Conservation (phyloP, 2,888 invertebrate genomes). For the Choristoneura rosaceana region DNA sequence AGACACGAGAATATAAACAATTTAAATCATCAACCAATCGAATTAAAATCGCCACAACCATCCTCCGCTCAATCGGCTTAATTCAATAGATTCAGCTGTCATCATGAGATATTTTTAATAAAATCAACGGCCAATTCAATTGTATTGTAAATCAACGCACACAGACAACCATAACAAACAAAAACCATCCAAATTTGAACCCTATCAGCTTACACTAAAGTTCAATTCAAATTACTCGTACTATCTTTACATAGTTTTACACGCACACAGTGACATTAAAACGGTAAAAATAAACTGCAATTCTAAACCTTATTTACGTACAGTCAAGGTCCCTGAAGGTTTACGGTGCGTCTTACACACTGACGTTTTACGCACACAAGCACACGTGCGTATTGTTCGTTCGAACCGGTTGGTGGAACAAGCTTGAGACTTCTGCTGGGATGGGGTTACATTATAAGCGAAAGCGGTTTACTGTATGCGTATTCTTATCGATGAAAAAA, state of each 20-base stretch:
- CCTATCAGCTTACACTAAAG: not conserved
- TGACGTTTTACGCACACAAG: conserved; percentile 21
- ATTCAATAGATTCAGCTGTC: conserved; percentile 16
- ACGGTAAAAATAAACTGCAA: not conserved
- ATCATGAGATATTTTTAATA: conserved; percentile 43
- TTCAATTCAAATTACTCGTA: not conserved
- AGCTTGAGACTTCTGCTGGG: conserved; percentile 62
- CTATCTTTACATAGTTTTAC: not conserved
- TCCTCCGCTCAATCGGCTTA: not conserved
- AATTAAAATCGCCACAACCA: not conserved
- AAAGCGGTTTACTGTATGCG: conserved; percentile 1
- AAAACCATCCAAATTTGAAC: not conserved
- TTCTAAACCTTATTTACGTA: not conserved
- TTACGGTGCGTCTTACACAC: not conserved
- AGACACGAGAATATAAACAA: too few relatives aligned
- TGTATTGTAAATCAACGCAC: conserved; percentile 50
- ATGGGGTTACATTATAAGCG: conserved; percentile 39
- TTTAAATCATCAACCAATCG: not conserved
- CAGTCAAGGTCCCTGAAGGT: not conserved
- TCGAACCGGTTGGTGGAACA: conserved; percentile 60
- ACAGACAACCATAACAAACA: conserved; percentile 41
- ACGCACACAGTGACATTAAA: not conserved
- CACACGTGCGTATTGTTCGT: conserved; percentile 36
- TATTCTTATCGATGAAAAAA: not conserved
- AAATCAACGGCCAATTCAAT: conserved; percentile 55